These are phyloP conservation scores for Micropoecilia bifurca DNA, from an alignment of 2,797 vertebrate genomes.

Conservation along the genomic window DNA sequence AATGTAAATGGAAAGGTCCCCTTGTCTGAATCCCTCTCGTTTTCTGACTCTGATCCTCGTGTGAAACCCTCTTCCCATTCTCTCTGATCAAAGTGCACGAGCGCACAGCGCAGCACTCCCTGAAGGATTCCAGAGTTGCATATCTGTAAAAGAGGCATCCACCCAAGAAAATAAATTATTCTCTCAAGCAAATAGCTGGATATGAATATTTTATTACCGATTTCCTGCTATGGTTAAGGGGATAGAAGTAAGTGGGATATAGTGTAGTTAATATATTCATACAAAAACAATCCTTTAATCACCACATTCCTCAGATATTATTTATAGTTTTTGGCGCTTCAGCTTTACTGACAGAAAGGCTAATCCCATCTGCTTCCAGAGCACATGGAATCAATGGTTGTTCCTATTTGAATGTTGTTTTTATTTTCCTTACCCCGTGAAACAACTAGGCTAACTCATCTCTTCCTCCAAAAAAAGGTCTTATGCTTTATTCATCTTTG, in stretches of 20 bases:
- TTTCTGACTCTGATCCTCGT: conserved; percentile 62
- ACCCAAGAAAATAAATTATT: conserved; percentile 81
- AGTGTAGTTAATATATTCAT: conserved; percentile 71
- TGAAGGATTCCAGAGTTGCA: conserved; percentile 69
- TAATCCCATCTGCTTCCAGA: conserved; percentile 69
- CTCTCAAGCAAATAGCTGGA: conserved; percentile 80
- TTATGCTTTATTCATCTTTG: conserved; percentile 42
- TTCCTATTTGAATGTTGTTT: conserved; percentile 52
- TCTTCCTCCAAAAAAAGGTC: conserved; percentile 28
- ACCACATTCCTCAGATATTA: conserved; percentile 70
- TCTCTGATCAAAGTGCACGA: conserved; percentile 79
- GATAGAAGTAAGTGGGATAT: conserved; percentile 55
- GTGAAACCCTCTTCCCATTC: conserved; percentile 76
- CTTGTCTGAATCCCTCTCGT: conserved; percentile 68
- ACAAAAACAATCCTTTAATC: conserved; percentile 77
- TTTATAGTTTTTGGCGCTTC: conserved; percentile 70
- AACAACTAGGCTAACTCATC: conserved; percentile 45
- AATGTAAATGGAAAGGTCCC: conserved; percentile 72
- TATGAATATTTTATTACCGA: conserved; percentile 83
- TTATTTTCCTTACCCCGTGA: conserved; percentile 53
- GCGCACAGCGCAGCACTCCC: conserved; percentile 69
- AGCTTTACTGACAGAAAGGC: conserved; percentile 70
- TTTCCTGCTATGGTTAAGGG: conserved; percentile 67
- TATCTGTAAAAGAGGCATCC: conserved; percentile 77
- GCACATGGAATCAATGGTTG: conserved; percentile 58